phyloP scores from a whole-genome alignment of 2,797 vertebrate genomes.

The Phrynocephalus vlangalii region DNA sequence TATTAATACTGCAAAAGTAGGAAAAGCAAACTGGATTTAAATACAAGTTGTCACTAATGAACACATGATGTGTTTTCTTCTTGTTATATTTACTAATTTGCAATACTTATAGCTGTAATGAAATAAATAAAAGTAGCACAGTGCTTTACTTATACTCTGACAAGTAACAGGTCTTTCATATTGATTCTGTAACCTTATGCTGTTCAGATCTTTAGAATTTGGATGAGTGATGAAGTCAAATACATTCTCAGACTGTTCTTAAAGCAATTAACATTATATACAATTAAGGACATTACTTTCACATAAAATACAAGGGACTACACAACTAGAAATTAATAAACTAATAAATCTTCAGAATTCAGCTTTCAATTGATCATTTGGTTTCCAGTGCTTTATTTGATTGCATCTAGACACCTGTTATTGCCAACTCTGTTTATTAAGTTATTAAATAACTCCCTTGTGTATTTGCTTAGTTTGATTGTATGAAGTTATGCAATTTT shows the following conservation, averaged over 20 bases:
- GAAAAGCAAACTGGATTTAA: constrained; percentile 1
- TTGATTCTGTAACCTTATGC: constrained; percentile 73
- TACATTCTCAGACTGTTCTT: constrained; percentile 73
- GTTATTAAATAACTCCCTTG: constrained; percentile 55
- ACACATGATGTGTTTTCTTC: constrained; percentile 3
- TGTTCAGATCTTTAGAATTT: constrained; percentile 79
- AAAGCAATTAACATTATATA: constrained; percentile 80
- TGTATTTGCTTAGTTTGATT: constrained; percentile 51
- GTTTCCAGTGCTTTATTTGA: constrained; percentile 32
- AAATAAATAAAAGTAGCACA: constrained; percentile 58
- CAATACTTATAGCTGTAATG: constrained; percentile 55
- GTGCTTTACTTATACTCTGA: constrained; percentile 58
- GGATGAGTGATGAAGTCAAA: constrained; percentile 80
- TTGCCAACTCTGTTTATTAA: constrained; percentile 57
- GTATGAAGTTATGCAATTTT: constrained; percentile 37
- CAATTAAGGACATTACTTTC: constrained; percentile 75
- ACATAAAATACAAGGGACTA: constrained; percentile 75
- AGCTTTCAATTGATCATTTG: constrained; percentile 65
- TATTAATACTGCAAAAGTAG: constrained; percentile 32
- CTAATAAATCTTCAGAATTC: constrained; percentile 54
- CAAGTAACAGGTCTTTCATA: constrained; percentile 73
- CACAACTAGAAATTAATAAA: constrained; percentile 71
- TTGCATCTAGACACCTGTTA: constrained; percentile 50
- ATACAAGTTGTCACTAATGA: constrained; percentile 43
- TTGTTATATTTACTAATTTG: constrained; percentile 54